A percentile compares a stretch with the other conserved stretches of the same genome.
Evolutionary conservation across 2,888 invertebrate genomes (phyloP).

Genomic region (Acleris literana): DNA sequence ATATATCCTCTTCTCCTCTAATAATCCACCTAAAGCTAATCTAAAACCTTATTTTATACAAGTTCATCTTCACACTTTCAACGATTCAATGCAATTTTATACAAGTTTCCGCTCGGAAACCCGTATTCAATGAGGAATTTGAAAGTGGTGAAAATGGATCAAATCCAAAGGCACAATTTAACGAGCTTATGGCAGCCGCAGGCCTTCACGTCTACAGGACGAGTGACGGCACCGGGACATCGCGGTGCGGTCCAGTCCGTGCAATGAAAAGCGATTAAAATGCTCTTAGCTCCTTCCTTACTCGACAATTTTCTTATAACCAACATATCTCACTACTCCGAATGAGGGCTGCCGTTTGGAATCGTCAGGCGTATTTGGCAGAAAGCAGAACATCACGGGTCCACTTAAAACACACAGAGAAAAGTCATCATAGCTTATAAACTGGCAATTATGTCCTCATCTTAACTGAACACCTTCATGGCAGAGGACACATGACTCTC

Average conservation of each 20-base stretch:
- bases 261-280: conserved; percentile 2
- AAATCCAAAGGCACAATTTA: conserved; percentile 66
- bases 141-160: conserved; percentile 46
- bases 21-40: conserved; percentile 73
- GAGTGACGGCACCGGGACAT: not conserved
- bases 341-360: too few relatives aligned
- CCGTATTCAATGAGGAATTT: conserved; percentile 38
- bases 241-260: not conserved
- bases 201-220: not conserved
- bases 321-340: too few relatives aligned
- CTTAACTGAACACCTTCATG: too few relatives aligned
- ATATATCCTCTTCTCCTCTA: conserved; percentile 62
- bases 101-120: conserved; percentile 28
- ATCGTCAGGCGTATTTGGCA: too few relatives aligned
- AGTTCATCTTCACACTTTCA: conserved; percentile 45
- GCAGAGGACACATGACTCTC: too few relatives aligned
- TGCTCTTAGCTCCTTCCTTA: not conserved
- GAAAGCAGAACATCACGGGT: too few relatives aligned
- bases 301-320: conserved; percentile 2
- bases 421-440: too few relatives aligned
- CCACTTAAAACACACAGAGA: too few relatives aligned
- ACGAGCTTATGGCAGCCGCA: conserved; percentile 72
- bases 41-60: conserved; percentile 55
- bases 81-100: conserved; percentile 36
- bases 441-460: too few relatives aligned